A percentile compares a stretch with the other conserved stretches of the same genome.
Evolutionary conservation across 1,140 invertebrate species (phyloP).

Genomic region (Drosophila littoralis): DNA sequence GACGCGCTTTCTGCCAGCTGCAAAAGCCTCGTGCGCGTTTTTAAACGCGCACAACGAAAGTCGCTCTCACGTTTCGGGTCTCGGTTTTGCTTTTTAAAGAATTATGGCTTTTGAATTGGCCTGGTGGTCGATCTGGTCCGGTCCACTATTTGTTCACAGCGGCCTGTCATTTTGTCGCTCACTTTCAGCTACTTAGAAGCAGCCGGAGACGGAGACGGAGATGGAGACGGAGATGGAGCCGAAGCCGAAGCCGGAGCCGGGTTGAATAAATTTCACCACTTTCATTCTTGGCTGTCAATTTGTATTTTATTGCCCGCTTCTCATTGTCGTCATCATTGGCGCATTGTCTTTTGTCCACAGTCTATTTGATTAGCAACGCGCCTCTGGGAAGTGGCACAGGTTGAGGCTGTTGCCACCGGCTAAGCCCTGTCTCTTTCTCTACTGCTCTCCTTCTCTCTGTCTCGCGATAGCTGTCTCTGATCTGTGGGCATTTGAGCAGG

Average conservation of each 20-base stretch:
- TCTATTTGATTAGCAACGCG: not conserved
- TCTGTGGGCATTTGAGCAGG: constrained; percentile 31
- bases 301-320: constrained; percentile 58
- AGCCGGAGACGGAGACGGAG: constrained; percentile 13
- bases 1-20: constrained; percentile 56
- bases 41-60: constrained; percentile 54
- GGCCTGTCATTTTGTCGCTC: constrained; percentile 62
- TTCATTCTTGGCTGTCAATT: constrained; percentile 69
- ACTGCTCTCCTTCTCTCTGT: not conserved
- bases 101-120: constrained; percentile 59
- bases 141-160: constrained; percentile 23
- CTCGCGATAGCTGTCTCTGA: not conserved
- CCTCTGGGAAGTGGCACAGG: constrained; percentile 59
- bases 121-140: constrained; percentile 13
- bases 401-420: constrained; percentile 20
- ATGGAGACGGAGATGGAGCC: constrained; percentile 13
- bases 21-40: constrained; percentile 14
- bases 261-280: constrained; percentile 66
- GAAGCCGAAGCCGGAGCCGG: constrained; percentile 7
- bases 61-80: constrained; percentile 62
- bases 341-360: constrained; percentile 30
- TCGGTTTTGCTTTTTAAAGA: constrained; percentile 54
- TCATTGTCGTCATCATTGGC: constrained; percentile 55
- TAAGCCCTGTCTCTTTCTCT: not conserved
- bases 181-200: constrained; percentile 47